Evolutionary conservation across 2,113 vertebrate genomes (phyloP).

Genomic region (Nesogale talazaci): DNA sequence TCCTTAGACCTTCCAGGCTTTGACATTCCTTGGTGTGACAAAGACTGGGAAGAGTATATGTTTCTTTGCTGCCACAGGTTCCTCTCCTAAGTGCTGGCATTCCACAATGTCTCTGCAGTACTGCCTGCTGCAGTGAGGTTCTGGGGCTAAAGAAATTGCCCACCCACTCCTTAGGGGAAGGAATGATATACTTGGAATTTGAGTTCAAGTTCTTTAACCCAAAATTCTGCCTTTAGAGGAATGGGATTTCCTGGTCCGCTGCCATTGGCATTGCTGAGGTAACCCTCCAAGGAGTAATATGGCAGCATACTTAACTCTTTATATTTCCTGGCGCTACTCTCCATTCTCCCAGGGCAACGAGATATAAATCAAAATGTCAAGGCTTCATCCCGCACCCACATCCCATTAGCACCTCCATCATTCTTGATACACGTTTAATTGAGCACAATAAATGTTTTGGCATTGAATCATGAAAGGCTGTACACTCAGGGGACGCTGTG

Average conservation of each 20-base stretch:
- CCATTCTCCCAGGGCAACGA: background rate
- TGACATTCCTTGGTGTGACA: background rate
- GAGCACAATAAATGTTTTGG: conserved; percentile 49
- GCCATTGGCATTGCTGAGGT: too few species aligned
- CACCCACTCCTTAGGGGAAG: background rate
- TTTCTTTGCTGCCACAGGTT: background rate
- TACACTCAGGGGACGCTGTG: background rate
- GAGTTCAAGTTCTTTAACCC: background rate
- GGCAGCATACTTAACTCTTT: background rate
- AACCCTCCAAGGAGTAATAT: too few species aligned
- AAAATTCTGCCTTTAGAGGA: background rate
- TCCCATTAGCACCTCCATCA: conserved; percentile 46
- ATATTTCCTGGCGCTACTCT: background rate
- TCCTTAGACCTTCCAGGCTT: background rate
- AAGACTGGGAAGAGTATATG: background rate
- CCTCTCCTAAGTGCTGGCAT: background rate
- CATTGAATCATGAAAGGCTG: conserved; percentile 1
- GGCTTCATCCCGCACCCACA: background rate
- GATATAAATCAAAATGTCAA: conserved; percentile 45
- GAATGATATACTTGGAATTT: background rate
- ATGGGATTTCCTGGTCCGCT: background rate
- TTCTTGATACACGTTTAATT: conserved; percentile 61
- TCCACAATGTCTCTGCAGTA: background rate
- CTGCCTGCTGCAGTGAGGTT: background rate
- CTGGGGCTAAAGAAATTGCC: background rate